Evolutionary conservation across 2,888 invertebrate species (phyloP), one percentile per base, ranked within the genome.

Genomic region (Acholoe squamosa): DNA sequence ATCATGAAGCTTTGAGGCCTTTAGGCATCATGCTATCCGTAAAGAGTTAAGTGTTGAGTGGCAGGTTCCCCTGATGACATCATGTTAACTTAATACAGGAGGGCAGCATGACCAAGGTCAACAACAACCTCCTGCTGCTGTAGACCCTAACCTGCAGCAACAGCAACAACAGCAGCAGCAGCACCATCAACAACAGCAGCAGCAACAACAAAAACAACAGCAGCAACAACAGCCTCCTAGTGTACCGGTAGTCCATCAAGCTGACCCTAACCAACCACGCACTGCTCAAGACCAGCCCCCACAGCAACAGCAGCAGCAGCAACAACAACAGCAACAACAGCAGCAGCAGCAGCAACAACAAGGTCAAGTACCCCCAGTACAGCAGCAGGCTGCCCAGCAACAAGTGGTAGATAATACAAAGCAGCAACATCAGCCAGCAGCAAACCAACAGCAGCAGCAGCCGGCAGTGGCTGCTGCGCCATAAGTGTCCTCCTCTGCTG

Each of bases 1-100:
- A n/a, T n/a, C n/a, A n/a, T n/a, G n/a, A n/a, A n/a, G n/a, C n/a
- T n/a, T n/a, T n/a, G n/a, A n/a, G n/a, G n/a, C 19, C 19, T 54
- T 54, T 54, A 54, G 19, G 10, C 19, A 54, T 54, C 19, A 54
- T 54, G 19, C 10, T 54, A 54, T 54, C 19, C 19, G 10, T 54
- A 14, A 14, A 14, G n/a, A 7, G 1, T 19, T n/a, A 61, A n/a
- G 19, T 61, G 61, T 19, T 19, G 5, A 61, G 19, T 61, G 61
- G 3, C n/a, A 12, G 61, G n/a, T 61, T 19, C n/a, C n/a, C n/a
- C n/a, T 61, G 61, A 61, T 61, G n/a, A 61, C 61, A 3, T n/a
- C 12, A 71, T 28, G 25, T 71, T 71, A 25, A 71, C 71, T 71
- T 71, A 16, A 71, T 71, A 71, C 71, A 71, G 71, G 71, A 71